Conservation (phyloP, 2,797 vertebrate species). For the Tapirus indicus region DNA sequence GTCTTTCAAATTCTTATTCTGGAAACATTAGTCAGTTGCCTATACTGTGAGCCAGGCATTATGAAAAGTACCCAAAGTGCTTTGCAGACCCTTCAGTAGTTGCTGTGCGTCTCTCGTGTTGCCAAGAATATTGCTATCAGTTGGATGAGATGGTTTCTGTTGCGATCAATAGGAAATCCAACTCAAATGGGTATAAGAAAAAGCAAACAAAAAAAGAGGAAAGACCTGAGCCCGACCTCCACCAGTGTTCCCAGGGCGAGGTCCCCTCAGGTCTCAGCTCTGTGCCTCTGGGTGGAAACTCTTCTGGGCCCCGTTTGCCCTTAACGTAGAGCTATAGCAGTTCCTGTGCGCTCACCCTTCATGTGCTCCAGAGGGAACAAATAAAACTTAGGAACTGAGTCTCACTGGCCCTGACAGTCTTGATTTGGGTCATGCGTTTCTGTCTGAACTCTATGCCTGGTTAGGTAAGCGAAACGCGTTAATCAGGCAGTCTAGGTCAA, state of each 20-base stretch:
- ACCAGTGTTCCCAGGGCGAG: background rate
- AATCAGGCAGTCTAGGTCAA: no score
- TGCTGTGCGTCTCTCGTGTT: background rate
- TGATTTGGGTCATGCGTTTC: background rate
- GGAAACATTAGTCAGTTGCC: background rate
- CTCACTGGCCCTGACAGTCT: background rate
- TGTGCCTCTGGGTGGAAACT: accelerated
- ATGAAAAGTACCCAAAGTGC: background rate
- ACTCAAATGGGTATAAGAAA: background rate
- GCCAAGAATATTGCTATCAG: background rate
- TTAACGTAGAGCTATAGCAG: accelerated
- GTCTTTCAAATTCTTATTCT: background rate
- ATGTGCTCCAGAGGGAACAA: background rate
- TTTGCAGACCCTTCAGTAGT: background rate
- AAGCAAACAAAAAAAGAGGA: background rate
- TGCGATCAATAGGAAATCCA: background rate
- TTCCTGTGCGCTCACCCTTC: accelerated
- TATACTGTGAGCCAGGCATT: background rate
- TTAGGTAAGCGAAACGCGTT: no score
- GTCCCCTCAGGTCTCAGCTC: accelerated
- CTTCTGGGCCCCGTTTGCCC: accelerated
- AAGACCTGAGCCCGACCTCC: accelerated
- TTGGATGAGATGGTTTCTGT: background rate
- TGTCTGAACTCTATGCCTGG: background rate
- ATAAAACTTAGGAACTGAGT: accelerated